These are phyloP conservation scores for Tortricodes alternella DNA, from an alignment of 2,888 invertebrate species.

Conservation along the genomic window DNA sequence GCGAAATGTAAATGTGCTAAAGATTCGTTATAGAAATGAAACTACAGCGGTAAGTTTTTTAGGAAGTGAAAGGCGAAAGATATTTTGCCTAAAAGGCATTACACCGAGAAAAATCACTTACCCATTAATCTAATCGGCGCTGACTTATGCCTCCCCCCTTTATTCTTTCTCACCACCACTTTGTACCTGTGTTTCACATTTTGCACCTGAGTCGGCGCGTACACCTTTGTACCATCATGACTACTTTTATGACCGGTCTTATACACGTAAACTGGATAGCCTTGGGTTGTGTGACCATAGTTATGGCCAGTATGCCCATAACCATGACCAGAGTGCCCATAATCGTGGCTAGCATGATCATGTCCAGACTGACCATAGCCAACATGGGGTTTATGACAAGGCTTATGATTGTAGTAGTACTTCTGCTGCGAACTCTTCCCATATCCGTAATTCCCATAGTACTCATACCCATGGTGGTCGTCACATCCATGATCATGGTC, in stretches of 20 bases:
- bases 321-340: neutral
- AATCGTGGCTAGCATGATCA: neutral
- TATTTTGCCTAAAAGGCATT: too few species aligned
- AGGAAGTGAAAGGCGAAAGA: too few species aligned
- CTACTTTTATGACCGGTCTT: constrained; percentile 47
- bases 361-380: constrained; percentile 23
- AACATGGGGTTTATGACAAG: constrained; percentile 19
- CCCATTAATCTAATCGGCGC: constrained; percentile 53
- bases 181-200: constrained; percentile 60
- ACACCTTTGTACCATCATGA: constrained; percentile 45
- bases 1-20: neutral
- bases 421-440: constrained; percentile 37
- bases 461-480: constrained; percentile 29
- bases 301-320: constrained; percentile 10
- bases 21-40: neutral
- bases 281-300: constrained; percentile 1
- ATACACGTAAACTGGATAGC: constrained; percentile 31
- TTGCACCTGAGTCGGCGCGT: constrained; percentile 60
- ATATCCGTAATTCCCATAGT: constrained; percentile 33
- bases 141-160: constrained; percentile 43
- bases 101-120: constrained; percentile 41
- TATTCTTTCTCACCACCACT: constrained; percentile 62
- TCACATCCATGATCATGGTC: constrained; percentile 32
- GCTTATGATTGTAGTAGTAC: constrained; percentile 23
- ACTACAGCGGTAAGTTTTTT: too few species aligned